Base-by-base conservation (phyloP, 2,113 vertebrate species). In the Ophiodon elongatus region DNA sequence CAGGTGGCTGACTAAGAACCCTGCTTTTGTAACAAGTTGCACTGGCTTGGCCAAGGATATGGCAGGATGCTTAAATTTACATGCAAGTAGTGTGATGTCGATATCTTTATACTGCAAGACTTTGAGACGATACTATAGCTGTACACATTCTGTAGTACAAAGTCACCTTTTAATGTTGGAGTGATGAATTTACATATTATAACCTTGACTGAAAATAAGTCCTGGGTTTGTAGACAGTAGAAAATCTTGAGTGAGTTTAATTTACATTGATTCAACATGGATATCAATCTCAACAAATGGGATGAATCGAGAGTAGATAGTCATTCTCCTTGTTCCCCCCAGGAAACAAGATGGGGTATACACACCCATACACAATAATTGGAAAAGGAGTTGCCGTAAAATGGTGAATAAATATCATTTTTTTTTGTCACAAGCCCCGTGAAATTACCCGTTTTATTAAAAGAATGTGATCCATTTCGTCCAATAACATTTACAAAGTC, bases 1-100 rank as follows among this genome's bases (percentile, higher is more conserved):
- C 93, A 93, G 73, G 69, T 91, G 74, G 60, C 73, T 73, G 69
- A 64, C 72, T 73, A 85, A 76, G 74, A 85, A 60, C 27, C 27
- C 60, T 70, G 71, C 69, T 85, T 77, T 83, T 79, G 50, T 79
- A 84, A 89, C 62, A 74, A 69, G 75, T 71, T 82, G 68, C 83
- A 79, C 11, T 66, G 59, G 69, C 50, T 88, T 66, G 66, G 80
- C 33, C 57, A 19, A 60, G 54, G 67, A 60, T 79, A 27, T 57
- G 73, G 1, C 82, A 77, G 43, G 73, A 63, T 78, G 52, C 50
- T 78, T 71, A 13, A 15, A 80, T 90, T 89, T 85, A 50, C 15
- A 79, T 69, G 72, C 63, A 66, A 57, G 43, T 25, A 45, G 6
- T 62, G 64, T 52, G 29, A 70, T 71, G 65, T 72, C 31, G n/a